These are phyloP conservation scores for Ophion obscuratus DNA, from an alignment of 2,888 invertebrate species.

Conservation along the genomic window DNA sequence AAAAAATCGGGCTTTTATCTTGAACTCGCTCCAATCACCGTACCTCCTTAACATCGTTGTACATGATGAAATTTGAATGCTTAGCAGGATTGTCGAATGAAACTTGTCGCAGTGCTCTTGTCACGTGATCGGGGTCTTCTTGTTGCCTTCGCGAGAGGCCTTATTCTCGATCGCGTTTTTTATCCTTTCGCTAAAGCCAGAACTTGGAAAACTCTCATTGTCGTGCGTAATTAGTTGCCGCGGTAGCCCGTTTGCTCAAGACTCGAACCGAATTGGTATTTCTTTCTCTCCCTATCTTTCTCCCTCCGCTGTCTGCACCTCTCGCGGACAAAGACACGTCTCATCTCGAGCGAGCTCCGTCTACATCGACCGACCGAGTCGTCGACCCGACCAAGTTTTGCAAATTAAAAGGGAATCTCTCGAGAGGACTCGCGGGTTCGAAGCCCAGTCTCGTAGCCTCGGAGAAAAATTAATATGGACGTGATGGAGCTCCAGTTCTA, in stretches of 20 bases:
- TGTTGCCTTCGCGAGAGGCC: slow-evolving; percentile 10
- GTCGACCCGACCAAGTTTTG: slow-evolving; percentile 51
- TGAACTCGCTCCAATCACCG: no score
- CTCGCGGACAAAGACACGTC: slow-evolving; percentile 11
- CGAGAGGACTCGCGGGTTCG: not conserved
- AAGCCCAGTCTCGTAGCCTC: no score
- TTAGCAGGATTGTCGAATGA: not conserved
- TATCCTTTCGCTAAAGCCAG: slow-evolving; percentile 23
- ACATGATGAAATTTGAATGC: slow-evolving; percentile 5
- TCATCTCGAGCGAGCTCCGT: slow-evolving; percentile 5
- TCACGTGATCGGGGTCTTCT: slow-evolving; percentile 51
- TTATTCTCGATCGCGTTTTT: slow-evolving; percentile 26
- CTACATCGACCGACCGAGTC: not conserved
- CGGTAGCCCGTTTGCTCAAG: slow-evolving; percentile 57
- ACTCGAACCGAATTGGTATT: slow-evolving; percentile 33
- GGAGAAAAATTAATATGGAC: no score
- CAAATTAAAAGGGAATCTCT: slow-evolving; percentile 58
- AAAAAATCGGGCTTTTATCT: no score
- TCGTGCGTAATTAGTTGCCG: slow-evolving; percentile 63
- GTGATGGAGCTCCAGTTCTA: no score
- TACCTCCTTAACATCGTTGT: not conserved
- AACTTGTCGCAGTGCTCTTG: slow-evolving; percentile 30
- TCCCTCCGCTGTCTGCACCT: not conserved
- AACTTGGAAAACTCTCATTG: slow-evolving; percentile 60
- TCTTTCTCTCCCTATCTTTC: slow-evolving; percentile 25